Evolutionary conservation across 2,888 invertebrate species (phyloP).

Genomic region (Eugnorisma glareosa): DNA sequence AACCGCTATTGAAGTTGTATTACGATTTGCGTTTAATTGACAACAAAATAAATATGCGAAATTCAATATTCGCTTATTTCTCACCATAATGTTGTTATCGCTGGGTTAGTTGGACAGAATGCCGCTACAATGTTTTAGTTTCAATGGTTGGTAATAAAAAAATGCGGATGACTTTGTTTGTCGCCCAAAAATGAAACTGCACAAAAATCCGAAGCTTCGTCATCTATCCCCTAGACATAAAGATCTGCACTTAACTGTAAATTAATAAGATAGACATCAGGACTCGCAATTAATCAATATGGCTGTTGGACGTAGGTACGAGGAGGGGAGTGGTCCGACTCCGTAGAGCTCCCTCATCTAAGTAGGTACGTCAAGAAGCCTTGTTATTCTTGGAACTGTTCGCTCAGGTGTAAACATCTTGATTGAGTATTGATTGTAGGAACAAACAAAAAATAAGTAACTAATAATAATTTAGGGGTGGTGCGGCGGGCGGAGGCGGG

Average conservation of each 20-base stretch:
- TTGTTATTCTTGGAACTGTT: slow-evolving; percentile 55
- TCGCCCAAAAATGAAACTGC: background rate
- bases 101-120: background rate
- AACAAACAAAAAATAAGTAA: slow-evolving; percentile 15
- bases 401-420: slow-evolving; percentile 40
- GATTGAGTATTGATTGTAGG: slow-evolving; percentile 53
- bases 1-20: background rate
- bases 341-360: slow-evolving; percentile 7
- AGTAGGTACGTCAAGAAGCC: slow-evolving; percentile 28
- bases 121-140: background rate
- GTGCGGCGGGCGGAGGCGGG: background rate
- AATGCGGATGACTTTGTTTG: background rate
- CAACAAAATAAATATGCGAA: background rate
- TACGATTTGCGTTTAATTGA: background rate
- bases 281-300: slow-evolving; percentile 45
- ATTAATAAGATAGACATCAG: slow-evolving; percentile 12
- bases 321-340: slow-evolving; percentile 29
- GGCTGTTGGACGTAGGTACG: slow-evolving; percentile 18
- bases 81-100: background rate
- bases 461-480: background rate
- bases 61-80: background rate
- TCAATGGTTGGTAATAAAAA: background rate
- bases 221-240: background rate
- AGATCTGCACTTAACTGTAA: background rate
- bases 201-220: background rate